Base-by-base conservation (phyloP, 2,888 invertebrate species). In the Parnassius glacialis region DNA sequence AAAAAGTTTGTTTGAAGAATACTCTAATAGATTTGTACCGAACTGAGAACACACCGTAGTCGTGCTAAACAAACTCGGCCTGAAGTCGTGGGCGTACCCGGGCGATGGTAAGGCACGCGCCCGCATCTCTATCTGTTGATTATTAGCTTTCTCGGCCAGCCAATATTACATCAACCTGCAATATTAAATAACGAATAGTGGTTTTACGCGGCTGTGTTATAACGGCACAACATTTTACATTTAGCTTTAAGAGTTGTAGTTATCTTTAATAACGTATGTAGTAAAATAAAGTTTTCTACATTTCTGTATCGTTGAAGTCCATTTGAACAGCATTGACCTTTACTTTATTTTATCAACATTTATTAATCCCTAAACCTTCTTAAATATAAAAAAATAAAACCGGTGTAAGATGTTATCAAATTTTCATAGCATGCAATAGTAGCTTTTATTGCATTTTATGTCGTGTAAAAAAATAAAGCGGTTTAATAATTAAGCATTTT, bases 51-150 rank as follows among this genome's bases (percentile, higher is more conserved):
- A 62, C 58, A 54, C 72, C 71, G 59, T 57, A 65, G 65, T 79
- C 80, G 79, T 79, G 79, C 78, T 79, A 83, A 87, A 86, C 87
- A 85, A 89, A 89, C 87, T 83, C 70, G 69, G 77, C 85, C 83
- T 62, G 72, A 66, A 78, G 88, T 78, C 53, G 72, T 72, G 77
- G 86, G 84, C 83, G 87, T 79, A 79, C 59, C 74, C 69, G 61
- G 47, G 70, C 78, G 77, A 76, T 75, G 80, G 81, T 81, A 82
- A 74, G 81, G 83, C 88, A 87, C 85, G 86, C 85, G 87, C 81
- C 78, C 70, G 57, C 62, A 67, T 62, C 62, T 62, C 57, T 59
- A 52, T 55, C 51, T 52, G 55, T 20, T 62, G 62, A 62, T 59
- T 59, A 62, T 62, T 62, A 59, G 45, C 62, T 62, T 59, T 62